Evolutionary conservation across 2,888 invertebrate genomes (phyloP).

Genomic region (Clanis bilineata): DNA sequence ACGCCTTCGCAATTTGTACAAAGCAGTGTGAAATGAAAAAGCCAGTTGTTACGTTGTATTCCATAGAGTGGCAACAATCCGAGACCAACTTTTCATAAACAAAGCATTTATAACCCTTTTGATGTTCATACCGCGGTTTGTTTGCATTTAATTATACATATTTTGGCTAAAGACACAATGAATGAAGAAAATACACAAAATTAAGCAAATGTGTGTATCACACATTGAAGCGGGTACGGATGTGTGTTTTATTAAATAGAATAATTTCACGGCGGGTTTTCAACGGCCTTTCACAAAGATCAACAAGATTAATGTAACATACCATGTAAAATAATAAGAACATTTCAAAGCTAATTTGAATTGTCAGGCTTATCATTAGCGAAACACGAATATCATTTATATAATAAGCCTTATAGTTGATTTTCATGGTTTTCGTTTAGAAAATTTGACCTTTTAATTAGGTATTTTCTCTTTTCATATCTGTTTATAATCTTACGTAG

Average conservation of each 20-base stretch:
- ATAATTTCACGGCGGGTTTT: background rate
- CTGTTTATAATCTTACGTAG: too few species aligned
- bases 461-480: too few species aligned
- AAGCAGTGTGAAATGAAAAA: constrained; percentile 2
- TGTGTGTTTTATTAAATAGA: background rate
- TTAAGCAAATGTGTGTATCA: background rate
- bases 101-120: constrained; percentile 1
- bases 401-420: too few species aligned
- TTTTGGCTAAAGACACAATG: background rate
- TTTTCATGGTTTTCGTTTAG: too few species aligned
- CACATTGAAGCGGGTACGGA: background rate
- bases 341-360: too few species aligned
- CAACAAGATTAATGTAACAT: background rate
- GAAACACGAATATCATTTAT: too few species aligned
- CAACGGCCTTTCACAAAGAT: background rate
- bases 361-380: too few species aligned
- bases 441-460: too few species aligned
- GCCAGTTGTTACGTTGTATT: background rate
- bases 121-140: background rate
- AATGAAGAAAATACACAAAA: background rate
- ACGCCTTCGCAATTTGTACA: background rate
- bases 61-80: constrained; percentile 2
- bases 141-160: constrained; percentile 1
- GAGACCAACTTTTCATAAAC: background rate
- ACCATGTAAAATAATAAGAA: too few species aligned